Percentiles rank a stretch among this genome's conserved stretches.
Conservation (phyloP, 1,140 invertebrate genomes). For the Panonychus citri region DNA sequence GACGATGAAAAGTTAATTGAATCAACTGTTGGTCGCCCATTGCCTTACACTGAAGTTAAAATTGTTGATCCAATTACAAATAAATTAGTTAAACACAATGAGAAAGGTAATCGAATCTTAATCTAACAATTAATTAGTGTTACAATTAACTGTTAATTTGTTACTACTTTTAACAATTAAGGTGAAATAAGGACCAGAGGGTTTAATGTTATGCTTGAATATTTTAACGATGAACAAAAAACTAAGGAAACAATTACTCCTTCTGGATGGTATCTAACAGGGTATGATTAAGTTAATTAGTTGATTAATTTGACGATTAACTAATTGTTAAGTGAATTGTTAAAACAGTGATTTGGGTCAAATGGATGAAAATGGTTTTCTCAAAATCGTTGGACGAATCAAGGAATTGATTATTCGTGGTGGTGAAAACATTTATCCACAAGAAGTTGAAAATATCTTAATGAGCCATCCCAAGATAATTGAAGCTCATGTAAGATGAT, state of each 20-base stretch:
- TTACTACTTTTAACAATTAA: too few relatives aligned
- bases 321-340: background rate
- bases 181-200: constrained; percentile 66
- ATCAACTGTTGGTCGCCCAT: constrained; percentile 47
- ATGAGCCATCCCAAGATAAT: constrained; percentile 43
- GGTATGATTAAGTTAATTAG: background rate
- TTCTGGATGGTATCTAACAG: constrained; percentile 17
- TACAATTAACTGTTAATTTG: too few relatives aligned
- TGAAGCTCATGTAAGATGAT: constrained; percentile 34
- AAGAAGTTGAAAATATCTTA: constrained; percentile 13
- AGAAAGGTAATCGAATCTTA: constrained; percentile 16
- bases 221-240: constrained; percentile 56
- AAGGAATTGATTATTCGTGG: constrained; percentile 14
- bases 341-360: constrained; percentile 43
- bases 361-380: constrained; percentile 48
- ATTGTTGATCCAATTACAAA: constrained; percentile 42
- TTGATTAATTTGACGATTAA: background rate
- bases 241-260: constrained; percentile 42
- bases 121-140: background rate
- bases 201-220: constrained; percentile 36
- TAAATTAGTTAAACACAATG: constrained; percentile 42
- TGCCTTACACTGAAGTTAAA: constrained; percentile 52
- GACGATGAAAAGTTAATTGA: constrained; percentile 15
- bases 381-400: constrained; percentile 47
- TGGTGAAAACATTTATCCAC: constrained; percentile 15